These are phyloP conservation scores for Agonopterix arenella DNA, from an alignment of 2,888 invertebrate genomes.

Conservation along the genomic window DNA sequence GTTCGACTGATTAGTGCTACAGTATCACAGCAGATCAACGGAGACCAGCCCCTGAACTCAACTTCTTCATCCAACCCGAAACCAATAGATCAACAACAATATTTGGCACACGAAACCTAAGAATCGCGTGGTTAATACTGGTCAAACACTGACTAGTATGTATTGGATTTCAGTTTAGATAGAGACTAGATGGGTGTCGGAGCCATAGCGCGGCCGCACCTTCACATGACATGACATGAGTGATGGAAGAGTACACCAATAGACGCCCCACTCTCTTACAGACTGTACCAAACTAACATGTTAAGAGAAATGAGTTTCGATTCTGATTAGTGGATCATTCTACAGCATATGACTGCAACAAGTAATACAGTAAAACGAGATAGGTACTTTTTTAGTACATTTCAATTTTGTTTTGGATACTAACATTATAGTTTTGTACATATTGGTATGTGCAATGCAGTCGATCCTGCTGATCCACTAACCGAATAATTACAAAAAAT, in stretches of 20 bases:
- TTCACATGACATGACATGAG: slow-evolving; percentile 26
- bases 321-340: slow-evolving; percentile 40
- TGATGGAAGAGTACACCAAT: slow-evolving; percentile 21
- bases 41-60: slow-evolving; percentile 45
- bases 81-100: slow-evolving; percentile 12
- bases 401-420: no score
- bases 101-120: no score
- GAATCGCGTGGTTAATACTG: no score
- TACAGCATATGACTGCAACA: no score
- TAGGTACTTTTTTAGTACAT: no score
- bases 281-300: background rate
- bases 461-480: slow-evolving; percentile 39
- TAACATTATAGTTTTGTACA: no score
- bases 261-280: slow-evolving; percentile 3
- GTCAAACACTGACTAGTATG: no score
- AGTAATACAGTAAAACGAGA: no score
- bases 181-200: slow-evolving; percentile 17
- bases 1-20: slow-evolving; percentile 64
- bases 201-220: slow-evolving; percentile 22
- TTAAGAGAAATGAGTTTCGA: slow-evolving; percentile 19
- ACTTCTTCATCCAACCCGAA: slow-evolving; percentile 23
- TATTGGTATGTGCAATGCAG: background rate
- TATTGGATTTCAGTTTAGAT: slow-evolving; percentile 15
- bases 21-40: slow-evolving; percentile 72
- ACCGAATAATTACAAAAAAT: slow-evolving; percentile 33